Base-by-base conservation (phyloP, 1,140 invertebrate species). In the Arctopsyche grandis region DNA sequence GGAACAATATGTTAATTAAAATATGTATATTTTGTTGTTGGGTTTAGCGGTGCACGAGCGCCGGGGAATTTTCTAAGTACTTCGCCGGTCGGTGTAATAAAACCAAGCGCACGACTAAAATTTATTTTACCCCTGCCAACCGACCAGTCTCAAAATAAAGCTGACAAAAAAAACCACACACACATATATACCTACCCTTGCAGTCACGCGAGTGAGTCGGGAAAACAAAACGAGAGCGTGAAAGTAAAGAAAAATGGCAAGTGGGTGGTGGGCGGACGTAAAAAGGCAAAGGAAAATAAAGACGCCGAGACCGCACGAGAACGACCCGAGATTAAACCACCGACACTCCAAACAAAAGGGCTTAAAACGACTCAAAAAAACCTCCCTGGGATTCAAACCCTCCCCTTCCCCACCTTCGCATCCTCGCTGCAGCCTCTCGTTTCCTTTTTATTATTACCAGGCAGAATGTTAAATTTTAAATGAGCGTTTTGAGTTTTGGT, bases 1-100 rank as follows among this genome's bases (percentile, higher is more conserved):
- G 63, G 63, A 66, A 66, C 63, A 66, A 66, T 66, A 66, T 66
- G 44, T 74, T 74, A 74, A 74, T 74, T 74, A 74, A 74, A 74
- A 74, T 74, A 74, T 56, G 71, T 48, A 74, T 74, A 74, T 74
- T 74, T 74, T 48, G n/a, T n/a, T 24, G 69, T 74, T 48, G 44
- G n/a, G 43, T 19, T 70, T 70, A 22, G 5, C 14, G 71, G 43
- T 26, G 69, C 69, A 56, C 14, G 71, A 56, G 71, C 69, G 71
- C 63, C 70, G 71, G 71, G 29, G 71, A 74, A 74, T 74, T 52
- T 56, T 46, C 71, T 46, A 56, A 74, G 71, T 74, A 56, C 71
- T 74, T 56, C n/a, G 16, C 43, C 70, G 43, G 70, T 46, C 71
- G 14, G 71, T 56, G 71, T 74, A 74, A 74, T 74, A 74, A 74